Evolutionary conservation across 2,797 vertebrate species (phyloP).

Genomic region (Sebastes minor): DNA sequence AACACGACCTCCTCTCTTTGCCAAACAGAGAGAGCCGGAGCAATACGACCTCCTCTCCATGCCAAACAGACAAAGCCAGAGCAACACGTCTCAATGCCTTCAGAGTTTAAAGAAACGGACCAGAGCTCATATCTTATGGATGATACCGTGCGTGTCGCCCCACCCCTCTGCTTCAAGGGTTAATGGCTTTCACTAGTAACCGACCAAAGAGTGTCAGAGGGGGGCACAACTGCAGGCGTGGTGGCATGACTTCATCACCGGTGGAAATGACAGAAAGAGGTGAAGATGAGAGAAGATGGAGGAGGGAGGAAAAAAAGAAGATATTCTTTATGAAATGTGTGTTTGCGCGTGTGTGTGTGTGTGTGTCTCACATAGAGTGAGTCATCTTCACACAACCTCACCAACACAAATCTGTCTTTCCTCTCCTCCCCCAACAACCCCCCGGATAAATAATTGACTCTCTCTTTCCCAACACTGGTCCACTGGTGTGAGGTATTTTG

Average conservation of each 20-base stretch:
- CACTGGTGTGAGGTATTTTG: slow-evolving; percentile 49
- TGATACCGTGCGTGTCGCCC: not conserved
- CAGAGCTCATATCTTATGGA: slow-evolving; percentile 52
- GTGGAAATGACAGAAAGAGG: slow-evolving; percentile 52
- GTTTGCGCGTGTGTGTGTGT: not conserved
- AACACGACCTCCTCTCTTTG: too few relatives aligned
- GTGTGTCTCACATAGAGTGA: slow-evolving; percentile 40
- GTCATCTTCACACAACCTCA: slow-evolving; percentile 53
- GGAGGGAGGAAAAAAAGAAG: not conserved
- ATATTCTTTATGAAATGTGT: slow-evolving; percentile 1
- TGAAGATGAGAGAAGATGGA: slow-evolving; percentile 12
- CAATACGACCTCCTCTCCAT: not conserved
- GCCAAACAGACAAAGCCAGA: too few relatives aligned
- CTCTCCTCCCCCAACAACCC: slow-evolving; percentile 18
- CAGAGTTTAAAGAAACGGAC: not conserved
- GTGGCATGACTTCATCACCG: slow-evolving; percentile 56
- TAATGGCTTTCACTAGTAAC: slow-evolving; percentile 38
- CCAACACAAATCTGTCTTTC: slow-evolving; percentile 44
- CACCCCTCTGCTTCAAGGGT: slow-evolving; percentile 26
- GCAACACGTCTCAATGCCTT: not conserved
- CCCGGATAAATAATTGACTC: slow-evolving; percentile 64
- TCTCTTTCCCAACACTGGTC: slow-evolving; percentile 28
- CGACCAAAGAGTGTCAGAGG: slow-evolving; percentile 1
- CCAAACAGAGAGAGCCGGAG: too few relatives aligned
- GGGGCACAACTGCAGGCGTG: slow-evolving; percentile 16